A percentile compares a stretch with the other conserved stretches of the same genome.
Conservation (phyloP, 2,797 vertebrate genomes). For the Halcyon leucocephala region DNA sequence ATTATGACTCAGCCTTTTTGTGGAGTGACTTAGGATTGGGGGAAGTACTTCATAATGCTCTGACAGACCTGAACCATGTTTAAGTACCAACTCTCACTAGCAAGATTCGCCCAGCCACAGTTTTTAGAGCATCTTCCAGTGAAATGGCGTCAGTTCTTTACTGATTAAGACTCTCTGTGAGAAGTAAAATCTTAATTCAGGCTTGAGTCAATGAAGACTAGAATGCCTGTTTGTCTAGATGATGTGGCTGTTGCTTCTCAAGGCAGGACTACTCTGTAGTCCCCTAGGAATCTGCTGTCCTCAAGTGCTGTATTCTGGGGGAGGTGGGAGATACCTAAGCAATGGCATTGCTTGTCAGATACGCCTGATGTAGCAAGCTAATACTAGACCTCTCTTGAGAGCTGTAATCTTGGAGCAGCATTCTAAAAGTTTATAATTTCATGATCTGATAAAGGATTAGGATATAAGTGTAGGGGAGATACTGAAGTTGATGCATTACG, state of each 20-base stretch:
- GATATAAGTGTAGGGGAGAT: background rate
- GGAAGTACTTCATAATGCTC: background rate
- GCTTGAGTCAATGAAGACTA: background rate
- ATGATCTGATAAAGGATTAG: background rate
- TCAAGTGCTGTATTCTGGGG: conserved; percentile 2
- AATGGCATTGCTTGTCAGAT: background rate
- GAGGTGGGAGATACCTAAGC: conserved; percentile 21
- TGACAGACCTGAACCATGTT: background rate
- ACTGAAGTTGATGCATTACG: background rate
- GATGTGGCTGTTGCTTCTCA: background rate
- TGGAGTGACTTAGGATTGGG: background rate
- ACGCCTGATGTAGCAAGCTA: background rate
- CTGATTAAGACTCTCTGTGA: background rate
- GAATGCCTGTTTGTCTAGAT: background rate
- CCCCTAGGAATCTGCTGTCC: background rate
- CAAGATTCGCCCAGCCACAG: background rate
- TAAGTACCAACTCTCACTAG: background rate
- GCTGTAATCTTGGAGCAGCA: background rate
- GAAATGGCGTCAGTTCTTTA: background rate
- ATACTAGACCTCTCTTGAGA: background rate
- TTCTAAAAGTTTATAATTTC: background rate
- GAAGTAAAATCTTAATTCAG: background rate
- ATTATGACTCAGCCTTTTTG: background rate
- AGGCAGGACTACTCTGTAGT: background rate
- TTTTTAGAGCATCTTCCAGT: background rate